Conservation (phyloP, 2,888 invertebrate species). For the Lumbricus terrestris region DNA sequence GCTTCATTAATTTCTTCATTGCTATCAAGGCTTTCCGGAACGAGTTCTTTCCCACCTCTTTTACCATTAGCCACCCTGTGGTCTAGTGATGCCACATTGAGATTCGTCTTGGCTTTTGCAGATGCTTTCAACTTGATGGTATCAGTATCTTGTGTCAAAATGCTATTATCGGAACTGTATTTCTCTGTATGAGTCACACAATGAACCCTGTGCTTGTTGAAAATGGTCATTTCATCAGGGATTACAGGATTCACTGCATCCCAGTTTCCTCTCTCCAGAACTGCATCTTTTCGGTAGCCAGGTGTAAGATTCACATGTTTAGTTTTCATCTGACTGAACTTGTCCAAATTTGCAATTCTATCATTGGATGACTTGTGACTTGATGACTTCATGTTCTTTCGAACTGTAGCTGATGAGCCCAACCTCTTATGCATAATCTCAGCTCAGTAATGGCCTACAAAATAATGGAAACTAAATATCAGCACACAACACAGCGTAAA, state of each 20-base stretch:
- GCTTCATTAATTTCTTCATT: background rate
- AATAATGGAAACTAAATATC: background rate
- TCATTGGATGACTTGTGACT: background rate
- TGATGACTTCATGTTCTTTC: background rate
- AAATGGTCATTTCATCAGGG: background rate
- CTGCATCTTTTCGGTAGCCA: background rate
- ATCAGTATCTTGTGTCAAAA: background rate
- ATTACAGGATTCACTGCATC: background rate
- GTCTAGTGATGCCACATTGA: background rate
- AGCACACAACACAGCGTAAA: background rate
- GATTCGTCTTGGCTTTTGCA: background rate
- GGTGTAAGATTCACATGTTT: background rate
- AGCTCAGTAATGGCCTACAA: background rate
- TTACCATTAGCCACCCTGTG: background rate
- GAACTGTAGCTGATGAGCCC: background rate
- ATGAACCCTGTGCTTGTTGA: background rate
- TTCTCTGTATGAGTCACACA: background rate
- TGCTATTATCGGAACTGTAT: background rate
- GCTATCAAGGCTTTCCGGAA: background rate
- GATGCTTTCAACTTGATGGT: background rate
- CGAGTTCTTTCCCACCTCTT: background rate
- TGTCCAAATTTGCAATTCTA: slow-evolving; percentile 3
- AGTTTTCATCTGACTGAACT: background rate
- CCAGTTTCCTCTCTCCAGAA: background rate
- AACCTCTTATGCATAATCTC: background rate